Conservation (phyloP, 2,888 invertebrate genomes). For the Nomada fucata region DNA sequence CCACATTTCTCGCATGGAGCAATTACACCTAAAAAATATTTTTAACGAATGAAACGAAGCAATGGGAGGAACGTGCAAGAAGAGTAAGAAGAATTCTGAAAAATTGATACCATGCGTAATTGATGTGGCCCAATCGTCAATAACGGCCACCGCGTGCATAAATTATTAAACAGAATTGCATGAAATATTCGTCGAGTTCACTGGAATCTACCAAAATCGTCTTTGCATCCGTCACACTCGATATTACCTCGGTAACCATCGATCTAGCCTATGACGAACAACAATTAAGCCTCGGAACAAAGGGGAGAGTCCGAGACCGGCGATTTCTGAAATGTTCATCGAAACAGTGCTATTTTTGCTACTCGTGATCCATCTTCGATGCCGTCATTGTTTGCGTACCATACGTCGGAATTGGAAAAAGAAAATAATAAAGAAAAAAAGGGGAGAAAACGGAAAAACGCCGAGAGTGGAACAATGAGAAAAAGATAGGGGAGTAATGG, state of each 20-base stretch:
- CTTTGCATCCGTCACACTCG: neutral
- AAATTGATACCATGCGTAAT: no score
- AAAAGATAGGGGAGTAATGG: slow-evolving; percentile 20
- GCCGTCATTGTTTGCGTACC: slow-evolving; percentile 30
- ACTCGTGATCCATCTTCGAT: slow-evolving; percentile 24
- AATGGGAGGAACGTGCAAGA: no score
- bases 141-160: neutral
- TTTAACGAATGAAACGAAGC: no score
- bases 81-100: no score
- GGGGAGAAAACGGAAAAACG: neutral
- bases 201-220: neutral
- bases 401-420: slow-evolving; percentile 21
- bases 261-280: neutral
- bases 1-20: no score
- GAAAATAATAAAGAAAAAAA: neutral
- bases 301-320: neutral
- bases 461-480: neutral
- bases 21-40: no score
- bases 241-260: neutral
- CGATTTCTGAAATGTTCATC: slow-evolving; percentile 47
- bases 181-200: neutral
- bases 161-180: neutral
- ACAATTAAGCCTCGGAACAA: slow-evolving; percentile 1
- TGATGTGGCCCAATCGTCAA: no score
- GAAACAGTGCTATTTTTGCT: slow-evolving; percentile 1